Evolutionary conservation across 2,888 invertebrate genomes (phyloP).

Genomic region (Xestoiulus laeticollis): DNA sequence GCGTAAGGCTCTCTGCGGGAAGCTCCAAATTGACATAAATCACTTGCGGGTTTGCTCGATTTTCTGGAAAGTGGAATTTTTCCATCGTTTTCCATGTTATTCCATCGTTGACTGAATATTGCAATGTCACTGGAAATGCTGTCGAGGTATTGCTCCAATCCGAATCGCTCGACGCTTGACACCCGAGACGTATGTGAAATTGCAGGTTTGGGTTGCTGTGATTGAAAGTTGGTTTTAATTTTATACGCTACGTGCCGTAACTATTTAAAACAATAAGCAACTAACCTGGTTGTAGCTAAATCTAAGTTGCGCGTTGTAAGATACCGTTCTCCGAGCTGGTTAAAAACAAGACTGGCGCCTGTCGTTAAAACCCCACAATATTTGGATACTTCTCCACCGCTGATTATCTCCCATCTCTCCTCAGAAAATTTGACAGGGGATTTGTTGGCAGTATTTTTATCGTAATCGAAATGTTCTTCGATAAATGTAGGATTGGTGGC

Average conservation of each 20-base stretch:
- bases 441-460: neutral
- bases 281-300: constrained; percentile 62
- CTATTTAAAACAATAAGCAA: neutral
- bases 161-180: constrained; percentile 56
- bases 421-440: neutral
- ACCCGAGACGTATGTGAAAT: constrained; percentile 64
- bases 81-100: constrained; percentile 64
- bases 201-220: constrained; percentile 59
- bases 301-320: constrained; percentile 62
- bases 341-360: constrained; percentile 62
- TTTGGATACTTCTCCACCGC: constrained; percentile 61
- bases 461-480: constrained; percentile 62
- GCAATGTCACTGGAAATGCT: constrained; percentile 63
- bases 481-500: constrained; percentile 60
- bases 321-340: constrained; percentile 61
- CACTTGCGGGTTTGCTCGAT: constrained; percentile 58
- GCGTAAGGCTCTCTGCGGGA: constrained; percentile 61
- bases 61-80: constrained; percentile 61
- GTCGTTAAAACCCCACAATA: constrained; percentile 62
- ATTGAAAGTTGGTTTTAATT: constrained; percentile 61
- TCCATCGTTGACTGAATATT: constrained; percentile 64
- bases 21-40: constrained; percentile 62
- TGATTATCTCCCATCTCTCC: constrained; percentile 57
- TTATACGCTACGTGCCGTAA: constrained; percentile 50
- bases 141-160: constrained; percentile 56